phyloP scores from a whole-genome alignment of 2,888 invertebrate species.

The Heliconius aoede region DNA sequence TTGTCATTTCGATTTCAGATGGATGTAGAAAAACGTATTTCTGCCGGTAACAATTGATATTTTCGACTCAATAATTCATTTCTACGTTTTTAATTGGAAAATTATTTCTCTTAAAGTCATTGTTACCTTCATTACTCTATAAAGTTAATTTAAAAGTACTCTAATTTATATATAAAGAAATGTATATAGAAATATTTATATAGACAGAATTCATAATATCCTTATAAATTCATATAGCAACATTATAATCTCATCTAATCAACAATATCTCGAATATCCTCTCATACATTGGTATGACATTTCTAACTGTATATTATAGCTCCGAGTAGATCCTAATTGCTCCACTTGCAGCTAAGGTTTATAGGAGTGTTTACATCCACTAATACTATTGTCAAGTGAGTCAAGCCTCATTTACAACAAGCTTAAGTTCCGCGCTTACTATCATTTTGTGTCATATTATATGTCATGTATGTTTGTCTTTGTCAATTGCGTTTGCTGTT shows the following conservation, averaged over 20 bases:
- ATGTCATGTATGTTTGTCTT: not conserved
- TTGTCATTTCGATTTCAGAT: too few relatives aligned
- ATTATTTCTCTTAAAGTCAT: too few relatives aligned
- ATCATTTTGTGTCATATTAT: not conserved
- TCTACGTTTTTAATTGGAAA: too few relatives aligned
- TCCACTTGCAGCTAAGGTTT: not conserved
- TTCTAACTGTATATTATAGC: constrained; percentile 3
- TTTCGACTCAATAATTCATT: too few relatives aligned
- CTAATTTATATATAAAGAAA: too few relatives aligned
- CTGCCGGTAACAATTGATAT: too few relatives aligned
- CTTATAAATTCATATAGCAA: not conserved
- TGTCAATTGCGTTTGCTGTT: not conserved
- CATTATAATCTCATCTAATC: not conserved
- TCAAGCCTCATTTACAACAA: constrained; percentile 4
- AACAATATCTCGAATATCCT: not conserved
- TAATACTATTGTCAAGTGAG: constrained; percentile 15
- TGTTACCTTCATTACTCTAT: too few relatives aligned
- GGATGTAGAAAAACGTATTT: too few relatives aligned
- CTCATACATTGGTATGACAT: not conserved
- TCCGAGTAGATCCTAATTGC: constrained; percentile 3
- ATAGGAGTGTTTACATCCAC: constrained; percentile 14
- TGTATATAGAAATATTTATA: too few relatives aligned
- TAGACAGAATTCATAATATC: too few relatives aligned
- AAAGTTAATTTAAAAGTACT: too few relatives aligned
- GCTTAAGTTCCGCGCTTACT: not conserved